Evolutionary conservation across 1,140 invertebrate species (phyloP).

Genomic region (Caerostris extrusa): DNA sequence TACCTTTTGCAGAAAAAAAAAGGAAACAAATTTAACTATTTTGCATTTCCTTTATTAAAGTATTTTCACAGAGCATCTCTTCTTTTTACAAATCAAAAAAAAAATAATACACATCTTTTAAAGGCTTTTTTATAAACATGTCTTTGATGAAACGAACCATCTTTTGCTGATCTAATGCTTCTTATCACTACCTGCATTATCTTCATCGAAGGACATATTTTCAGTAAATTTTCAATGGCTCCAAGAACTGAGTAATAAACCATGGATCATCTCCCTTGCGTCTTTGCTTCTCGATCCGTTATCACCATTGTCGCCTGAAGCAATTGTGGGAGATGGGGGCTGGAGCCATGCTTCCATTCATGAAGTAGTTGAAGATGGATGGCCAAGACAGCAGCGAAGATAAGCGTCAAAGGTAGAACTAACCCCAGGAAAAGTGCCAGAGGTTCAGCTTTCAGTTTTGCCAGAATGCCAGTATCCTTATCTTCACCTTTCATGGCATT

Average conservation of each 20-base stretch:
- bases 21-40: background rate
- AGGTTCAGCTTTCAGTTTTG: constrained; percentile 28
- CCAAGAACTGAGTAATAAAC: constrained; percentile 13
- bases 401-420: constrained; percentile 46
- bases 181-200: background rate
- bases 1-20: background rate
- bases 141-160: background rate
- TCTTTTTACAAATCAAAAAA: too few species aligned
- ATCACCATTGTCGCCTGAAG: constrained; percentile 9
- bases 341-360: background rate
- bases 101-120: too few species aligned
- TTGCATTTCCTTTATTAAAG: too few species aligned
- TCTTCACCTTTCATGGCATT: constrained; percentile 12
- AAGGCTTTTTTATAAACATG: too few species aligned
- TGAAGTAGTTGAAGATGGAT: background rate
- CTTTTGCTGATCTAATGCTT: background rate
- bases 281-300: background rate
- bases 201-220: background rate
- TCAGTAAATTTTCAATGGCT: constrained; percentile 20
- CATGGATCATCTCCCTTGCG: constrained; percentile 4
- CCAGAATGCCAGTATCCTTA: constrained; percentile 22
- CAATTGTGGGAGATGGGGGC: constrained; percentile 32
- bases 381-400: constrained; percentile 65
- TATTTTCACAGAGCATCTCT: too few species aligned
- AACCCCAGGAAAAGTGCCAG: background rate